Base-by-base conservation (phyloP, 2,797 vertebrate genomes). In the Amazonetta brasiliensis region DNA sequence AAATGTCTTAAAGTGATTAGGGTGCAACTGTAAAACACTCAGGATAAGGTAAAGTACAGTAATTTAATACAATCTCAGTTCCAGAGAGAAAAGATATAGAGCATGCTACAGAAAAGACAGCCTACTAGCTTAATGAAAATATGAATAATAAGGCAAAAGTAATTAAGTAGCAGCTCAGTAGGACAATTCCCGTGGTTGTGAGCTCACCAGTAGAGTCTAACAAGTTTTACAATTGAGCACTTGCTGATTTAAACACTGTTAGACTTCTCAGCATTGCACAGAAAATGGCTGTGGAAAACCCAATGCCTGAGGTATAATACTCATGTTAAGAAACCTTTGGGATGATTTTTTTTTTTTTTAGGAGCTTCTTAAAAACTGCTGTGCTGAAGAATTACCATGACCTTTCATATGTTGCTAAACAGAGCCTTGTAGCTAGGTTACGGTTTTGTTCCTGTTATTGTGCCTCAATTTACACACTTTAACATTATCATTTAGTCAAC, bases 121-220 rank as follows among this genome's bases (percentile, higher is more conserved):
- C 10, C 54, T 85, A 68, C 54, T 81, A 72, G 37, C 33, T 68
- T 85, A 90, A 91, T 88, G 59, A 91, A 95, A 94, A 94, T 81
- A 78, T 35, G 50, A 91, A 88, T 92, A 93, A 87, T 87, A 77
- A 94, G 11, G 31, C 67, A 90, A 75, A 93, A 69, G 50, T 62
- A 89, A 92, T 87, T 91, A 94, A 87, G 50, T 41, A 81, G 30
- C 31, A 86, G 35, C 58, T 86, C 39, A 75, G 58, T n/a, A 78
- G 58, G 58, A 81, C 41, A 66, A 91, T 89, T 88, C 62, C 44
- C 54, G 46, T 75, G 48, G 28, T 71, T 84, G 33, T 84, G 37
- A 91, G 12, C 87, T 86, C 48, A 75, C 54, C 16, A 22, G 11
- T 26, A 68, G 5, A 41, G 20, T 74, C 19, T 88, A 90, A 64